Base-by-base conservation (phyloP, 1,140 invertebrate species). In the Ruditapes philippinarum region DNA sequence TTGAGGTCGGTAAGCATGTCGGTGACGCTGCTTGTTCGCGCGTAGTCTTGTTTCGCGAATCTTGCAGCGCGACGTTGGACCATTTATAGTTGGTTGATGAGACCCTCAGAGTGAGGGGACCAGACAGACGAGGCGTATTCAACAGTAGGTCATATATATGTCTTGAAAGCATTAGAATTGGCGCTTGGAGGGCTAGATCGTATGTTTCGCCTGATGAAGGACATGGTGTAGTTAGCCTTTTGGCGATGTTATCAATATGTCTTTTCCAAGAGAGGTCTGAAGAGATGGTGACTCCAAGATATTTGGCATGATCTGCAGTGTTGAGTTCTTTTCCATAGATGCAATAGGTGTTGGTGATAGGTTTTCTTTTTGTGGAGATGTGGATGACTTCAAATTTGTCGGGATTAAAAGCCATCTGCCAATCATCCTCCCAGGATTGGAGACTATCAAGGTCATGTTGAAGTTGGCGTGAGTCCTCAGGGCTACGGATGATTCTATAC, bases 181-280 rank as follows among this genome's bases (percentile, higher is more conserved):
- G 36, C 78, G 31, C 60, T 57, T 81, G 57, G 57, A n/a, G 57
- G 57, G 31, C 36, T 25, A 22, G 78, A 60, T 60, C 60, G 57
- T 19, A 81, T 19, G 36, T 81, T 81, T 25, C 78, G 17, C 40
- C 60, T 28, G 1, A 33, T 81, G 33, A 60, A 60, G 2, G 12
- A 9, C 5, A 60, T 19, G 25, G n/a, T 33, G 28, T 9, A 36
- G 36, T 25, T 81, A 14, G 78, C 54, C 33, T 81, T 81, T 17
- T 60, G 22, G 78, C 31, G n/a, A 81, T 81, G 51, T 81, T 81
- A 11, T 81, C 38, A 36, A 62, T 33, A 49, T 79, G 76, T 25
- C 9, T 36, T 9, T 28, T 31, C 78, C 78, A 60, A n/a, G 45
- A 49, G 11, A 78, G 28, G 25, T 78, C 19, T 78, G 14, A 7